Conservation (phyloP, 2,797 vertebrate genomes). For the Urosaurus nigricauda region DNA sequence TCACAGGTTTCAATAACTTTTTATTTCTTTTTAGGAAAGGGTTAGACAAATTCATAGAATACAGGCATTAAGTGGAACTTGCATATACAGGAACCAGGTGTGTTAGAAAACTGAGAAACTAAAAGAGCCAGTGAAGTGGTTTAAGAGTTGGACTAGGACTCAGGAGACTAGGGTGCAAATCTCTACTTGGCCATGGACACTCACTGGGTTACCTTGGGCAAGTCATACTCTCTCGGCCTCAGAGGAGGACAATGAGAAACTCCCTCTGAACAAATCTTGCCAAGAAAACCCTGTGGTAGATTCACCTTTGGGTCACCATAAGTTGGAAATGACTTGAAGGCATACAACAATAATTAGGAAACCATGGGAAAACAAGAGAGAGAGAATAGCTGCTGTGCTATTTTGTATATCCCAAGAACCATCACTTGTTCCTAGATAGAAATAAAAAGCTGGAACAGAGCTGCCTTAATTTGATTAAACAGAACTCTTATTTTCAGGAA, state of each 20-base stretch:
- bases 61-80: background rate
- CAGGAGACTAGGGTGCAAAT: too few relatives aligned
- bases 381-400: background rate
- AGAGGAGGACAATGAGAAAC: too few relatives aligned
- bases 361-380: background rate
- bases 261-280: too few relatives aligned
- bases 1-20: background rate
- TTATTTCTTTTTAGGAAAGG: background rate
- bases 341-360: too few relatives aligned
- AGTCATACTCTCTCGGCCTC: too few relatives aligned
- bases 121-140: background rate
- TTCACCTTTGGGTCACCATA: too few relatives aligned
- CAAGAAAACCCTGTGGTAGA: too few relatives aligned
- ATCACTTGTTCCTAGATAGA: background rate
- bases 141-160: too few relatives aligned
- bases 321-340: too few relatives aligned
- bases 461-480: background rate
- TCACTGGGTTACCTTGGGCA: too few relatives aligned
- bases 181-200: too few relatives aligned
- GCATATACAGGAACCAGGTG: background rate
- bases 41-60: background rate
- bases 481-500: background rate
- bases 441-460: background rate
- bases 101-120: background rate
- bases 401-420: background rate